phyloP scores from a whole-genome alignment of 2,113 vertebrate species.

The Panthera uncia region DNA sequence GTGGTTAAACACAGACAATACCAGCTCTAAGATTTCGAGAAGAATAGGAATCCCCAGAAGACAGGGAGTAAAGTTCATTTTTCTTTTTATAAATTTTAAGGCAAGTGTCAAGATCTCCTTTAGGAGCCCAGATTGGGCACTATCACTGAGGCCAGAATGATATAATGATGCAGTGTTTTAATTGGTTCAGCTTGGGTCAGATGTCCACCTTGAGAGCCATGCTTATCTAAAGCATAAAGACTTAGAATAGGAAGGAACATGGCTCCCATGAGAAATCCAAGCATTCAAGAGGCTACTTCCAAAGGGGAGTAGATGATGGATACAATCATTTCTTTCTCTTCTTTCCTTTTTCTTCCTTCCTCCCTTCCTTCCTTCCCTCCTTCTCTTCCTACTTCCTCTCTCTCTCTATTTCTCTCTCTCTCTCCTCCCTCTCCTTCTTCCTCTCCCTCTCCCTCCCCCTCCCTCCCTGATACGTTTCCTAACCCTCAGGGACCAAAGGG shows the following conservation, averaged over 20 bases:
- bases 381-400: too few relatives aligned
- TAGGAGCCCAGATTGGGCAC: not conserved
- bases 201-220: not conserved
- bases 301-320: not conserved
- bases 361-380: fast-evolving
- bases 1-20: not conserved
- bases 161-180: not conserved
- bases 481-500: slow-evolving; percentile 62
- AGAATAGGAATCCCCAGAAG: not conserved
- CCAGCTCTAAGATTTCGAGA: not conserved
- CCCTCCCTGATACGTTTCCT: not conserved
- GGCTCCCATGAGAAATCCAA: not conserved
- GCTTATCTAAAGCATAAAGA: not conserved
- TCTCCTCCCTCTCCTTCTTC: too few relatives aligned
- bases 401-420: not conserved
- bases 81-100: not conserved
- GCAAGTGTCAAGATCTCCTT: not conserved
- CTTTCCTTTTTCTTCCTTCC: not conserved
- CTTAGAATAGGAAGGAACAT: not conserved
- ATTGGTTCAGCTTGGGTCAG: not conserved
- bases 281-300: not conserved
- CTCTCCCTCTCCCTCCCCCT: too few relatives aligned
- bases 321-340: not conserved
- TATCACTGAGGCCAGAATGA: not conserved
- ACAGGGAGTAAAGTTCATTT: not conserved